Evolutionary conservation across 2,113 vertebrate species (phyloP).

Genomic region (Kryptolebias marmoratus): DNA sequence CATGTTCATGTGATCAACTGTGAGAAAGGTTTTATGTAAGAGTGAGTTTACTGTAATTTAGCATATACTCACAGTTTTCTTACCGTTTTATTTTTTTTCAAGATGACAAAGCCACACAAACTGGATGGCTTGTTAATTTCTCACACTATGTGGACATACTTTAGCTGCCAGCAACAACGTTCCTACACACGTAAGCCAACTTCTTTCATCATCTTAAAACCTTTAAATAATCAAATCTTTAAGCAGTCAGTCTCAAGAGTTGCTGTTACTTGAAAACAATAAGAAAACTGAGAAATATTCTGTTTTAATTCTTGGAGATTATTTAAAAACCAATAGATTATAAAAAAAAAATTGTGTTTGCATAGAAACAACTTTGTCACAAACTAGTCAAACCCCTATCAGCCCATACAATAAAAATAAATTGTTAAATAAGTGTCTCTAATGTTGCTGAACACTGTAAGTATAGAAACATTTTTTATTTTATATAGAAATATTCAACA

Average conservation of each 20-base stretch:
- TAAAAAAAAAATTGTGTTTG: background rate
- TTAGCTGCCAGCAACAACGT: conserved; percentile 42
- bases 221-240: conserved; percentile 20
- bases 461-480: conserved; percentile 31
- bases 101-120: conserved; percentile 22
- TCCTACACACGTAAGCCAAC: background rate
- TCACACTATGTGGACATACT: conserved; percentile 26
- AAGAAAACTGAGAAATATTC: conserved; percentile 19
- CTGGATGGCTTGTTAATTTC: conserved; percentile 19
- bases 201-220: conserved; percentile 11
- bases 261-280: conserved; percentile 4
- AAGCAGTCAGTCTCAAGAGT: conserved; percentile 18
- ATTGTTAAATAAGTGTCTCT: conserved; percentile 9
- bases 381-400: conserved; percentile 41
- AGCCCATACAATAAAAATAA: conserved; percentile 19
- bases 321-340: background rate
- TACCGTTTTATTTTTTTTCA: background rate
- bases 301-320: background rate
- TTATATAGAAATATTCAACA: conserved; percentile 59
- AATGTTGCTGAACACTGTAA: conserved; percentile 28
- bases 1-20: background rate
- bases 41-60: background rate
- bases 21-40: background rate
- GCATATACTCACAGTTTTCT: background rate
- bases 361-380: conserved; percentile 34